A percentile compares a stretch with the other conserved stretches of the same genome.
Evolutionary conservation across 2,113 vertebrate species (phyloP).

Genomic region (Probosciger aterrimus): DNA sequence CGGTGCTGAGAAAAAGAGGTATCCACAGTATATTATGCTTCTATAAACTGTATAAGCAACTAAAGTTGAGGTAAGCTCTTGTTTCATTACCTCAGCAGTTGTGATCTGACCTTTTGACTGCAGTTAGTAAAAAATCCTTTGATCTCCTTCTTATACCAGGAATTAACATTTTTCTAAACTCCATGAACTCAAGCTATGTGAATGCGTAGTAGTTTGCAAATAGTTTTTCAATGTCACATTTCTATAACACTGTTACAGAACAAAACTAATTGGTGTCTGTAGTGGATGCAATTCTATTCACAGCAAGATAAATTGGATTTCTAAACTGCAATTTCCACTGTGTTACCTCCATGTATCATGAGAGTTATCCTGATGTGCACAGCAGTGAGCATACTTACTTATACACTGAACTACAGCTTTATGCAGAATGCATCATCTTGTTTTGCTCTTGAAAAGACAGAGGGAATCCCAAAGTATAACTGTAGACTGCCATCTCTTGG

Average conservation of each 20-base stretch:
- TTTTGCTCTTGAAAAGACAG: not conserved
- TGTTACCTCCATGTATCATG: constrained; percentile 62
- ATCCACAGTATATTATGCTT: constrained; percentile 43
- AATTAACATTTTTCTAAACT: constrained; percentile 67
- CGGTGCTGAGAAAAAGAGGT: constrained; percentile 33
- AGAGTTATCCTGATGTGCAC: constrained; percentile 69
- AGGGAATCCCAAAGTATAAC: constrained; percentile 5
- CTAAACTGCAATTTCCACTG: constrained; percentile 75
- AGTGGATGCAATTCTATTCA: constrained; percentile 77
- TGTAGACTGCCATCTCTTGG: constrained; percentile 37
- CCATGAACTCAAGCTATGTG: constrained; percentile 19
- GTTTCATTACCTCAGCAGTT: constrained; percentile 58
- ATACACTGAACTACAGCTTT: constrained; percentile 56
- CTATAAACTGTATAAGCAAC: constrained; percentile 58
- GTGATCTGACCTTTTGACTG: constrained; percentile 51
- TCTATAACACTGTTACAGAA: constrained; percentile 59
- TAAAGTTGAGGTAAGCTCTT: constrained; percentile 31
- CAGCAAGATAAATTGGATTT: constrained; percentile 81
- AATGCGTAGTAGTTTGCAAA: constrained; percentile 62
- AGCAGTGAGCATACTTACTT: constrained; percentile 70
- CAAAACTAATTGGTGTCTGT: constrained; percentile 78
- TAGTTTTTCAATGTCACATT: constrained; percentile 76
- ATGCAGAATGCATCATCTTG: constrained; percentile 45
- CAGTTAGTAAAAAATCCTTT: constrained; percentile 35
- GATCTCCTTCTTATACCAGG: not conserved